Evolutionary conservation across 1,140 invertebrate genomes (phyloP).

Genomic region (Ips typographus): DNA sequence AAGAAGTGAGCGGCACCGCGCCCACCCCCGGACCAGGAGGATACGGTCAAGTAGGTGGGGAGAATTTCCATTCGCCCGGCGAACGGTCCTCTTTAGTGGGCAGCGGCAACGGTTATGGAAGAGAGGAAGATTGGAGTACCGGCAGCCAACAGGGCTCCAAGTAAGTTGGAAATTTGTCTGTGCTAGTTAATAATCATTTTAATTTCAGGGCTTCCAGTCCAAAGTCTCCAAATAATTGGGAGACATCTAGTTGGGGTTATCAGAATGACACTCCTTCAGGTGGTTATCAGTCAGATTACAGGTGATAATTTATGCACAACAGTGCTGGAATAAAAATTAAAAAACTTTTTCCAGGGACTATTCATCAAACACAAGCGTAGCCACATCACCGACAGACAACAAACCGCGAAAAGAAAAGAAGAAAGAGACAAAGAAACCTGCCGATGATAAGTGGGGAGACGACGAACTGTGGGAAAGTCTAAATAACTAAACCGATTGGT

Average conservation of each 20-base stretch:
- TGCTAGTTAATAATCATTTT: constrained; percentile 1
- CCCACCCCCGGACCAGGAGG: constrained; percentile 51
- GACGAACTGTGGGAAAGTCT: constrained; percentile 54
- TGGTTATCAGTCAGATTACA: constrained; percentile 44
- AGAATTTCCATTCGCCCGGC: constrained; percentile 53
- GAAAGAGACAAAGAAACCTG: constrained; percentile 39
- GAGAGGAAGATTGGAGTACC: constrained; percentile 51
- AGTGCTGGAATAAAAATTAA: background rate
- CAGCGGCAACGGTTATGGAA: constrained; percentile 50
- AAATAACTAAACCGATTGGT: constrained; percentile 45
- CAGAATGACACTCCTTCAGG: constrained; percentile 43
- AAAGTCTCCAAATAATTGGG: constrained; percentile 46
- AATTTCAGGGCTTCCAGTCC: constrained; percentile 47
- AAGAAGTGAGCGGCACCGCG: constrained; percentile 63
- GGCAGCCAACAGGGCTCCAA: constrained; percentile 49
- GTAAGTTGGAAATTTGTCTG: constrained; percentile 35
- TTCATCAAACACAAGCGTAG: constrained; percentile 33
- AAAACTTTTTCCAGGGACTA: constrained; percentile 23
- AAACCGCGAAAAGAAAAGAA: constrained; percentile 45
- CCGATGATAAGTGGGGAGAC: constrained; percentile 52
- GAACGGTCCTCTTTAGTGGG: constrained; percentile 57
- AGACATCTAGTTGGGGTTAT: constrained; percentile 44
- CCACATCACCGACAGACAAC: constrained; percentile 40
- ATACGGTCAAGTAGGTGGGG: constrained; percentile 56
- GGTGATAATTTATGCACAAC: constrained; percentile 11